Conservation (phyloP, 2,113 vertebrate species). For the Silurus glanis region DNA sequence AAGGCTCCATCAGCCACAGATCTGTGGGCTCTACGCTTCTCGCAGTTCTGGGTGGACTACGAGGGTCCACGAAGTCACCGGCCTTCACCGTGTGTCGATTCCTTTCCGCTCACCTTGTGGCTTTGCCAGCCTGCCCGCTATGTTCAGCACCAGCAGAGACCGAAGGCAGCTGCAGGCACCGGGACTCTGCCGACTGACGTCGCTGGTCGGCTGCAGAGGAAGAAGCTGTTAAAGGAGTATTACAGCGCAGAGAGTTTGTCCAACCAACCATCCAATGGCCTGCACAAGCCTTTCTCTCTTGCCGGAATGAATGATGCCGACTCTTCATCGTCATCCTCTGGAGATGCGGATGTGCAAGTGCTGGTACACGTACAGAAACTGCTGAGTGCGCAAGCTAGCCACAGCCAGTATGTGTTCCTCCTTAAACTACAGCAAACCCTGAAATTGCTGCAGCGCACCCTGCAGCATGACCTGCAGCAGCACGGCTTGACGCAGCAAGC, state of each 20-base stretch:
- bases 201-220: slow-evolving; percentile 81
- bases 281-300: slow-evolving; percentile 70
- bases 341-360: slow-evolving; percentile 83
- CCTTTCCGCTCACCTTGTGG: slow-evolving; percentile 93
- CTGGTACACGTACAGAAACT: slow-evolving; percentile 87
- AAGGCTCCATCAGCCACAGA: slow-evolving; percentile 87
- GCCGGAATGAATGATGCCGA: slow-evolving; percentile 62
- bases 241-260: slow-evolving; percentile 76
- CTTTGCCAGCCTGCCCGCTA: slow-evolving; percentile 86
- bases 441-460: slow-evolving; percentile 82
- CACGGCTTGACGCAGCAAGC: slow-evolving; percentile 71
- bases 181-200: slow-evolving; percentile 79
- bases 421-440: slow-evolving; percentile 89
- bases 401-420: slow-evolving; percentile 90
- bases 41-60: slow-evolving; percentile 97
- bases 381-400: slow-evolving; percentile 90
- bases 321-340: slow-evolving; percentile 56
- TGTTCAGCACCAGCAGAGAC: slow-evolving; percentile 77
- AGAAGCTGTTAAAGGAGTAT: slow-evolving; percentile 88
- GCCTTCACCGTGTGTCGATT: slow-evolving; percentile 89
- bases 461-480: slow-evolving; percentile 86
- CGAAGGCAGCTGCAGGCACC: slow-evolving; percentile 60
- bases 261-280: slow-evolving; percentile 69
- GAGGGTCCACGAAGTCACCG: slow-evolving; percentile 86
- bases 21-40: slow-evolving; percentile 91